phyloP scores from a whole-genome alignment of 2,113 vertebrate species.

The Toxostoma redivivum region DNA sequence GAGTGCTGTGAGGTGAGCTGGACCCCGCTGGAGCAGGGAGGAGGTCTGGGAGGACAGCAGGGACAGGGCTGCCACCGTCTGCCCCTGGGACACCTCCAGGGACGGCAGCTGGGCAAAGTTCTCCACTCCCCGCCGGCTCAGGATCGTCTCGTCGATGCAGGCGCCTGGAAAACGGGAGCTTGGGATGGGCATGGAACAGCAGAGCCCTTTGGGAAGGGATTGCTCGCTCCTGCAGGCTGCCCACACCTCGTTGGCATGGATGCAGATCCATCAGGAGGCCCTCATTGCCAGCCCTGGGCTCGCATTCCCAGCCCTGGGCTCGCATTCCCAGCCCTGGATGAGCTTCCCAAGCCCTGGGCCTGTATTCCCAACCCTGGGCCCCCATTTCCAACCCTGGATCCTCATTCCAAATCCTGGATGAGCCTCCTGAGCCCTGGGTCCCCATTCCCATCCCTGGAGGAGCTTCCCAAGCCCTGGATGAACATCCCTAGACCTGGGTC shows the following conservation, averaged over 20 bases:
- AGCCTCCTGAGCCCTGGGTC: no score
- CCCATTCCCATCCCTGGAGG: no score
- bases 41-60: conserved; percentile 73
- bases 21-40: conserved; percentile 76
- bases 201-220: rapidly evolving
- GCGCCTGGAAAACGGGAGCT: conserved; percentile 71
- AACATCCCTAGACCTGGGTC: rapidly evolving
- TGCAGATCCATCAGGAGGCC: rapidly evolving
- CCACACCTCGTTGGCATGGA: rapidly evolving
- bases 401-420: no score
- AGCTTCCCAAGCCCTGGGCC: rapidly evolving
- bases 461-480: no score
- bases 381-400: no score
- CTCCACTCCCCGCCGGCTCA: conserved; percentile 83
- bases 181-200: rapidly evolving
- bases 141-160: conserved; percentile 83
- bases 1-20: conserved; percentile 73
- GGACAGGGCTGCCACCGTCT: conserved; percentile 78
- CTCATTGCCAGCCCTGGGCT: not conserved
- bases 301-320: rapidly evolving
- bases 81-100: conserved; percentile 66
- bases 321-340: no score
- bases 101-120: conserved; percentile 82
- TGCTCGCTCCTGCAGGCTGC: no score
- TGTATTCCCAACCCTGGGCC: not conserved